Evolutionary conservation across 2,888 invertebrate genomes (phyloP), one percentile per base, ranked within the genome.

Genomic region (Drosophila pseudotalamancana): DNA sequence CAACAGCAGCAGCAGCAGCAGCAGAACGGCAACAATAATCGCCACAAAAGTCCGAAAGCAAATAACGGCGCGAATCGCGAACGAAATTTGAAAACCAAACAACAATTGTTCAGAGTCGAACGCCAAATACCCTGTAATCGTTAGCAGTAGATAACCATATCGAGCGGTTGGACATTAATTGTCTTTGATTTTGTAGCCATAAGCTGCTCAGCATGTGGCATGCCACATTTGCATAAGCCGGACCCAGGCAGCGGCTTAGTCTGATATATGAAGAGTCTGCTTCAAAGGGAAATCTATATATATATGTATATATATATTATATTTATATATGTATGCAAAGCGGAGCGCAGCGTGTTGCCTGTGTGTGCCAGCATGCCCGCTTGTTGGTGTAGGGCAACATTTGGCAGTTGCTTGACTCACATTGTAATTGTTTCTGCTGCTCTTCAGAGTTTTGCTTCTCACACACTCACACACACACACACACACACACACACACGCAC

Each of bases 61-160:
- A 70, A 70, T 63, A 74, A 62, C 34, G 31, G 21, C 40, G 32
- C 48, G 34, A 61, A 74, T 69, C 69, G 74, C 70, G 25, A 49
- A 37, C 40, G 31, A 35, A 32, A 40, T 11, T 6, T 16, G 6
- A 51, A 3, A 18, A 14, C 3, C 18, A 37, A 16, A 35, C 2
- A 5, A 16, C 39, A 32, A 9, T 27, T 18, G 18, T 0, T 12
- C 3, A 6, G 18, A 43, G 42, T 27, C 69, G 69, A 42, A 42
- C 11, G 1, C 1, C 3, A 11, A 34, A 73, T 73, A 37, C 68
- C 37, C 68, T 68, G 25, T 18, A n/a, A 11, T 3, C 29, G 3
- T 1, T 11, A n/a, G n/a, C n/a, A n/a, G n/a, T n/a, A n/a, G n/a
- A n/a, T n/a, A n/a, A n/a, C n/a, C n/a, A n/a, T n/a, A n/a, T n/a